phyloP scores from a whole-genome alignment of 2,113 vertebrate genomes.

The Chroicocephalus ridibundus region DNA sequence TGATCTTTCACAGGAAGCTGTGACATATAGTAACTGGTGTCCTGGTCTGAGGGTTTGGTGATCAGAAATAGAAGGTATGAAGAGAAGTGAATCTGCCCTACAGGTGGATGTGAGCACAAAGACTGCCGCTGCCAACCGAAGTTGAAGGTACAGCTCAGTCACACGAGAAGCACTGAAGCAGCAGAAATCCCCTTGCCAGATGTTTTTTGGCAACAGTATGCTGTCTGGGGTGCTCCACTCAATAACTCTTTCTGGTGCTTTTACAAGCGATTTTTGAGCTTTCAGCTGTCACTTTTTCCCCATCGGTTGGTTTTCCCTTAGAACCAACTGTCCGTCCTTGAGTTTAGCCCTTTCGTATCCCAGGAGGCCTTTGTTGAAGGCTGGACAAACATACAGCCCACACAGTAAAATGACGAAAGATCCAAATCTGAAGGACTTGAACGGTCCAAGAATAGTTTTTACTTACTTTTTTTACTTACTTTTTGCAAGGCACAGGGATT shows the following conservation, averaged over 20 bases:
- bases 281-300: background rate
- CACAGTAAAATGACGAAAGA: background rate
- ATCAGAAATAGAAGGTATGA: background rate
- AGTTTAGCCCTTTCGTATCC: background rate
- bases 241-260: background rate
- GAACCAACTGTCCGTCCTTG: background rate
- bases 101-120: rapidly evolving
- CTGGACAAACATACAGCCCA: background rate
- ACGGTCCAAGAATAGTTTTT: background rate
- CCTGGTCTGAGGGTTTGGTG: background rate
- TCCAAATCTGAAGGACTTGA: background rate
- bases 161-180: background rate
- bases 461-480: background rate
- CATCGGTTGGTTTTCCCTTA: background rate
- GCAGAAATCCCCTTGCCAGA: background rate
- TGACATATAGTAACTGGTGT: background rate
- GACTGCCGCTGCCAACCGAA: background rate
- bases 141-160: background rate
- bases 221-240: background rate
- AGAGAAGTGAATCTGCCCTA: background rate
- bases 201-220: background rate
- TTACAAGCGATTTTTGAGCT: background rate
- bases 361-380: background rate
- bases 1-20: background rate
- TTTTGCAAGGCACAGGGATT: background rate